phyloP scores from a whole-genome alignment of 37 sponge, comb jelly and placozoan genomes.

The Hexactinellida sp. region DNA sequence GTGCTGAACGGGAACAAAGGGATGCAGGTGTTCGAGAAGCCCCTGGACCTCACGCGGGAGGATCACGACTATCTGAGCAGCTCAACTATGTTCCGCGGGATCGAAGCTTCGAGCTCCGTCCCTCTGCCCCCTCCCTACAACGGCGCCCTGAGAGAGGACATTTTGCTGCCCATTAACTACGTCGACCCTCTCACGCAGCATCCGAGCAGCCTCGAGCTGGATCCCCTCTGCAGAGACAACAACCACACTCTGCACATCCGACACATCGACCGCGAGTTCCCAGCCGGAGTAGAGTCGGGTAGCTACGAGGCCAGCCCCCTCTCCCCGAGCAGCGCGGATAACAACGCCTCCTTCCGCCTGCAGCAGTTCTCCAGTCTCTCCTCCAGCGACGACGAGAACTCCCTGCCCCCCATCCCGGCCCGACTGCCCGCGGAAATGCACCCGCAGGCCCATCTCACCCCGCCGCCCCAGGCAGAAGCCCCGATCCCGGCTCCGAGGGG shows the following conservation, averaged over 20 bases:
- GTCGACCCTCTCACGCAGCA: background rate
- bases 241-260: background rate
- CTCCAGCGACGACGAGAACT: background rate
- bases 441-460: background rate
- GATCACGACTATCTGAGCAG: background rate
- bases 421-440: too few relatives aligned
- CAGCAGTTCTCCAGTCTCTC: background rate
- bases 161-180: too few relatives aligned
- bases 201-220: background rate
- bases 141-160: too few relatives aligned
- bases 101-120: background rate
- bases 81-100: background rate
- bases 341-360: background rate
- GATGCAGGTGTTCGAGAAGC: background rate
- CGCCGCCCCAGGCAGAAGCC: background rate
- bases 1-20: background rate
- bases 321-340: background rate
- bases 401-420: background rate
- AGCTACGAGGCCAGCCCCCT: background rate
- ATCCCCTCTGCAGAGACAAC: background rate
- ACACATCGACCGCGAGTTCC: background rate
- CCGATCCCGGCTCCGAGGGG: background rate
- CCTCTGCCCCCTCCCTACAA: background rate
- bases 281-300: background rate
- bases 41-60: background rate